Evolutionary conservation across 2,888 invertebrate genomes (phyloP).

Genomic region (Leptopilina myrica): DNA sequence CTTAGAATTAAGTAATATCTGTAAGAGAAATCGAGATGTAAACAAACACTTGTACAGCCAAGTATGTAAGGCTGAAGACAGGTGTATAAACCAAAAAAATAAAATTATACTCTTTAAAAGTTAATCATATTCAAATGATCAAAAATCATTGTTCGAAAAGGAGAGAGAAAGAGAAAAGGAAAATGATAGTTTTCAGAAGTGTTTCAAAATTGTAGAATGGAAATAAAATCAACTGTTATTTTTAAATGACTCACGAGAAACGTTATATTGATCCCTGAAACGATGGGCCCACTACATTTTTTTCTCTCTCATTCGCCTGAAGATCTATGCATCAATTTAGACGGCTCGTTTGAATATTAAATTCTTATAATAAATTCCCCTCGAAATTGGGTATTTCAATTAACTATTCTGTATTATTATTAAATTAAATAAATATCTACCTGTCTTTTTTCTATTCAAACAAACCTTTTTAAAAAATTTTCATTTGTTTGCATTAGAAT

Average conservation of each 20-base stretch:
- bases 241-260: constrained; percentile 11
- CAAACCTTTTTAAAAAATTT: too few relatives aligned
- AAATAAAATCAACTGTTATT: neutral
- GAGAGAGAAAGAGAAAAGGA: neutral
- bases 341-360: constrained; percentile 4
- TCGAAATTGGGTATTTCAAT: neutral
- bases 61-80: too few relatives aligned
- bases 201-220: neutral
- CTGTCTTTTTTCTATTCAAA: too few relatives aligned
- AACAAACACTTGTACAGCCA: too few relatives aligned
- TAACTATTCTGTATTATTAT: too few relatives aligned
- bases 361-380: neutral
- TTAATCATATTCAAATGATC: neutral
- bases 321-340: constrained; percentile 4
- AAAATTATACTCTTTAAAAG: neutral
- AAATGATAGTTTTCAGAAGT: neutral
- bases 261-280: constrained; percentile 23
- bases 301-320: neutral
- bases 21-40: too few relatives aligned
- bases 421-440: too few relatives aligned
- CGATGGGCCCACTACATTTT: neutral
- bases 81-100: too few relatives aligned
- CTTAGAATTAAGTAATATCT: too few relatives aligned
- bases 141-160: neutral
- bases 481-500: neutral